Percentiles rank a stretch among this genome's conserved stretches.
Evolutionary conservation across 1,140 invertebrate genomes (phyloP).

Genomic region (Zaprionus tsacasi): DNA sequence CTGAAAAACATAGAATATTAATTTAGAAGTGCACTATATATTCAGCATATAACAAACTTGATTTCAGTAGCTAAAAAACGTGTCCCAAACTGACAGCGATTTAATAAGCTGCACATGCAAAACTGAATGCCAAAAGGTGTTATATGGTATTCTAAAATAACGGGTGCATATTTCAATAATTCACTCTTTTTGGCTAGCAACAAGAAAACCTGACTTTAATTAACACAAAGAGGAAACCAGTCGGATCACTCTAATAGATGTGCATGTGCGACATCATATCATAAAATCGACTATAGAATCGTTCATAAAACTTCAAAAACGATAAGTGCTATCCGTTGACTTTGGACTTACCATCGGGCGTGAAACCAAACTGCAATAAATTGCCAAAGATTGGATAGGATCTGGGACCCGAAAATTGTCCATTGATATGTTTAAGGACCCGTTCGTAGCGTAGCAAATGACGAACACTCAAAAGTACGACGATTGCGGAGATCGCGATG

Average conservation of each 20-base stretch:
- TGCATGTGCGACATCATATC: constrained; percentile 9
- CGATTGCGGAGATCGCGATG: constrained; percentile 14
- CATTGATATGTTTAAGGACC: constrained; percentile 19
- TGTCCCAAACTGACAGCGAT: constrained; percentile 19
- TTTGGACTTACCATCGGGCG: constrained; percentile 47
- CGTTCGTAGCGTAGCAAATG: constrained; percentile 18
- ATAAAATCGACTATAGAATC: not conserved
- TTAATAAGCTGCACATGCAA: constrained; percentile 8
- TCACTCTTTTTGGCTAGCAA: constrained; percentile 29
- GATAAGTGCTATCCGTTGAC: constrained; percentile 4
- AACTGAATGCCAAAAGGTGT: constrained; percentile 70
- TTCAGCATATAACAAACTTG: constrained; percentile 16
- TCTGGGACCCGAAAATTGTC: constrained; percentile 35
- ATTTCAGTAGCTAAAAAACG: not conserved
- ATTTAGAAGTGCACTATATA: not conserved
- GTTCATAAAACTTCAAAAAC: not conserved
- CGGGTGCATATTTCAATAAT: constrained; percentile 39
- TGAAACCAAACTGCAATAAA: constrained; percentile 46
- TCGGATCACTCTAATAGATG: constrained; percentile 14
- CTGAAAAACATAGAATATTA: not conserved
- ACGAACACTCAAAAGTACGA: constrained; percentile 19
- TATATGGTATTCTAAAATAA: constrained; percentile 29
- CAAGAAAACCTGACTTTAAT: constrained; percentile 36
- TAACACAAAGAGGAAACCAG: constrained; percentile 35
- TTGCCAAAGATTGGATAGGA: constrained; percentile 40